Conservation (phyloP, 23 tunicate species). For the Styela plicata region DNA sequence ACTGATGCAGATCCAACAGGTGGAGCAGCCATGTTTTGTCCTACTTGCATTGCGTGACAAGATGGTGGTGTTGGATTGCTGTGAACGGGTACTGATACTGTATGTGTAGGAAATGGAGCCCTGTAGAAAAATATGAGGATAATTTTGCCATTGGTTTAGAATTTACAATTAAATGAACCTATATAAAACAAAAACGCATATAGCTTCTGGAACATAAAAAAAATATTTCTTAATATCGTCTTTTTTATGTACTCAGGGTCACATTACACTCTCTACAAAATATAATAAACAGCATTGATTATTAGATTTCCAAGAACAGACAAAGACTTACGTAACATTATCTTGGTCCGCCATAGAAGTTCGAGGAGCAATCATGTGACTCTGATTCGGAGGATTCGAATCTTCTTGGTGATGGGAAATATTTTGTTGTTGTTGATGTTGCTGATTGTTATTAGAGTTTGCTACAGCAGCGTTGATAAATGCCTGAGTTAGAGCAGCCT, state of each 20-base stretch:
- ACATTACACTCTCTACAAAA: no score
- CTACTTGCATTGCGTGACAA: conserved; percentile 2
- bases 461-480: conserved; percentile 26
- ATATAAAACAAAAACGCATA: no score
- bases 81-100: conserved; percentile 26
- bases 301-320: neutral
- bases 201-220: no score
- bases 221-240: no score
- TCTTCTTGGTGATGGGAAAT: neutral
- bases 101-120: conserved; percentile 25
- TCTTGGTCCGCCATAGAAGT: conserved; percentile 10
- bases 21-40: conserved; percentile 32
- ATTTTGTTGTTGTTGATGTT: neutral
- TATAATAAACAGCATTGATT: no score
- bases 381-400: neutral
- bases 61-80: conserved; percentile 12
- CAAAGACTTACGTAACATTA: neutral
- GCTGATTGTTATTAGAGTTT: neutral
- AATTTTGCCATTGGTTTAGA: no score
- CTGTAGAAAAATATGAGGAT: no score
- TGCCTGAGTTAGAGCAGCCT: conserved; percentile 32
- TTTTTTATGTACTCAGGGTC: no score
- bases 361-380: neutral
- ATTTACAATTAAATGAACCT: no score
- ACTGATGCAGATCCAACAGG: conserved; percentile 35